Evolutionary conservation across 1,140 invertebrate genomes (phyloP).

Genomic region (Drosophila paulistorum): DNA sequence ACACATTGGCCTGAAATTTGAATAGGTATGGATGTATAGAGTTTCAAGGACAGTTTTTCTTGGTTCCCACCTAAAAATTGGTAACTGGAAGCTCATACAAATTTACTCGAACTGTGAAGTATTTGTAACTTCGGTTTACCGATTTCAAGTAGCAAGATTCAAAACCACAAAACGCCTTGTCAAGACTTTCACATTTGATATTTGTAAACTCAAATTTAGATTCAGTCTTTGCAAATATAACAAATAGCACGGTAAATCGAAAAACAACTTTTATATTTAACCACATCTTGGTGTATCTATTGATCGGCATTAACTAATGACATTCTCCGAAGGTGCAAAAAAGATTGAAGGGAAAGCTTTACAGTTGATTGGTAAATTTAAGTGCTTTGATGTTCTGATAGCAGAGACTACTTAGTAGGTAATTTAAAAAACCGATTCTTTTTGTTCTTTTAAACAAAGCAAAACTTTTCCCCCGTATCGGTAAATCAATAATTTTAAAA

Average conservation of each 20-base stretch:
- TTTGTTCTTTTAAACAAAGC: too few relatives aligned
- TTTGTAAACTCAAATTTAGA: neutral
- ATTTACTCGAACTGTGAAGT: neutral
- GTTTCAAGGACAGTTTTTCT: too few relatives aligned
- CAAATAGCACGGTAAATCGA: neutral
- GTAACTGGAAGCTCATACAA: neutral
- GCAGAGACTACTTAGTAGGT: too few relatives aligned
- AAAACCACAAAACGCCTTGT: neutral
- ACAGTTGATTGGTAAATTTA: too few relatives aligned
- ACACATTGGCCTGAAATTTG: neutral
- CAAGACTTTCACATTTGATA: neutral
- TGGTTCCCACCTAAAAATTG: neutral
- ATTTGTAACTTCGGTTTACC: neutral
- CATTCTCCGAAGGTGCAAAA: too few relatives aligned
- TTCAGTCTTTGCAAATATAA: neutral
- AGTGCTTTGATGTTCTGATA: too few relatives aligned
- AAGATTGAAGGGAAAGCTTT: too few relatives aligned
- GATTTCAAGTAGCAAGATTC: neutral
- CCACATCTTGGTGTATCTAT: neutral
- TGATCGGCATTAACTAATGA: too few relatives aligned
- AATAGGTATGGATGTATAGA: too few relatives aligned
- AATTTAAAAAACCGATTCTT: too few relatives aligned
- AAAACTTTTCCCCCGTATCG: too few relatives aligned
- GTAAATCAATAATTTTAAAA: too few relatives aligned
- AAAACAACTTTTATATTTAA: neutral